Base-by-base conservation (phyloP, 2,888 invertebrate species). In the Stegophylla sp. region DNA sequence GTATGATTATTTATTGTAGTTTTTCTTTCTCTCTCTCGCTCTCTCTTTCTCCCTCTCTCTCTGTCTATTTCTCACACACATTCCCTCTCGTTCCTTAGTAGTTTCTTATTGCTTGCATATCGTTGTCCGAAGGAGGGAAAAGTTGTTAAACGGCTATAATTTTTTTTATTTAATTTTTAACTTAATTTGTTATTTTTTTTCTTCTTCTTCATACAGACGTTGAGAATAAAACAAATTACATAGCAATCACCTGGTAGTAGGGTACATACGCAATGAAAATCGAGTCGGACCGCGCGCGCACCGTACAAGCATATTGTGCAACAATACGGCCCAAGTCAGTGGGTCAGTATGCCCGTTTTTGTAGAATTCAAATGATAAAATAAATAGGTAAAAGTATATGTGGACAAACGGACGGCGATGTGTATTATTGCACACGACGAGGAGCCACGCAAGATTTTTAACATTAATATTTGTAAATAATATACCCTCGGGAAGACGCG, bases 61-160 rank as follows among this genome's bases (percentile, higher is more conserved):
- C 17, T 20, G 7, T 7, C 20, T 53, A 53, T 53, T 20, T 5
- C 17, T 20, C 53, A n/a, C n/a, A n/a, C n/a, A n/a, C n/a, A n/a
- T n/a, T n/a, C n/a, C n/a, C 0, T 56, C 1, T 34, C 34, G 34
- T 34, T 34, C 23, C 12, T 12, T 53, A 34, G 34, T 7, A 5
- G 34, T 10, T n/a, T n/a, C n/a, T n/a, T n/a, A n/a, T n/a, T n/a
- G n/a, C n/a, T n/a, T n/a, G n/a, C 23, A 12, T 23, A 34, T 20
- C 23, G 12, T 12, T 2, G 56, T 23, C 7, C 12, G 34, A 15
- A 45, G 10, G 41, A 45, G 34, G 48, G 23, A 77, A 69, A 67
- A 76, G 77, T 77, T 77, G 77, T 45, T 77, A 69, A 77, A 59
- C 77, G 56, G 56, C 67, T 77, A 75, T n/a, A n/a, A n/a, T n/a